These are phyloP conservation scores for Pediacus dermestoides DNA, from an alignment of 2,888 invertebrate species.

Conservation along the genomic window DNA sequence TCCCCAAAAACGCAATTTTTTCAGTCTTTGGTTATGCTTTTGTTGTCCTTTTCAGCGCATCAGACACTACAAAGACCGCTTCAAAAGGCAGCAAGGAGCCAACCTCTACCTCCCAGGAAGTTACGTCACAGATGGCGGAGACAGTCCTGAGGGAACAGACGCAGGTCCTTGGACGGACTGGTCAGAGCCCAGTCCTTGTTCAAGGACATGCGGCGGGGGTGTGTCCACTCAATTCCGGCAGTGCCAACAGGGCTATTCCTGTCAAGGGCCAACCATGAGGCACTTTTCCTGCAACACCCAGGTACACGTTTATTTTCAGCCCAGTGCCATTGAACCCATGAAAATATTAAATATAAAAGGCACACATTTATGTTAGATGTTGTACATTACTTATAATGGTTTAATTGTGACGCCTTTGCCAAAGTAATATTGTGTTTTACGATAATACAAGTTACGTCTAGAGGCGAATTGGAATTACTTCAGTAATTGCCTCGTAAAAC, in stretches of 20 bases:
- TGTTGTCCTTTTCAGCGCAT: constrained; percentile 50
- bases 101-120: constrained; percentile 69
- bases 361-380: too few species aligned
- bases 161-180: constrained; percentile 78
- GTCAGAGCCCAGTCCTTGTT: constrained; percentile 80
- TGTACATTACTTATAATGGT: too few species aligned
- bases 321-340: constrained; percentile 7
- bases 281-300: constrained; percentile 91
- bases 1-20: too few species aligned
- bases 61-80: constrained; percentile 66
- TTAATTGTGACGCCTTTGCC: too few species aligned
- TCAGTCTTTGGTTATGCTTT: too few species aligned
- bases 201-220: constrained; percentile 89
- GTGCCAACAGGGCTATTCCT: constrained; percentile 65
- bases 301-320: too few species aligned
- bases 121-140: constrained; percentile 67
- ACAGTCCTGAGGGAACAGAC: constrained; percentile 56
- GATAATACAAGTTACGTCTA: too few species aligned
- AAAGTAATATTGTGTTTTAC: too few species aligned
- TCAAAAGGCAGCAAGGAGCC: constrained; percentile 74
- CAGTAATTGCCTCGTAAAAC: too few species aligned
- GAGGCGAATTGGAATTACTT: too few species aligned
- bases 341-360: constrained; percentile 7
- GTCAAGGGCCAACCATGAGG: constrained; percentile 75
- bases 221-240: constrained; percentile 80